Evolutionary conservation across 2,797 vertebrate species (phyloP), one percentile per base, ranked within the genome.

Genomic region (Poecilia picta): DNA sequence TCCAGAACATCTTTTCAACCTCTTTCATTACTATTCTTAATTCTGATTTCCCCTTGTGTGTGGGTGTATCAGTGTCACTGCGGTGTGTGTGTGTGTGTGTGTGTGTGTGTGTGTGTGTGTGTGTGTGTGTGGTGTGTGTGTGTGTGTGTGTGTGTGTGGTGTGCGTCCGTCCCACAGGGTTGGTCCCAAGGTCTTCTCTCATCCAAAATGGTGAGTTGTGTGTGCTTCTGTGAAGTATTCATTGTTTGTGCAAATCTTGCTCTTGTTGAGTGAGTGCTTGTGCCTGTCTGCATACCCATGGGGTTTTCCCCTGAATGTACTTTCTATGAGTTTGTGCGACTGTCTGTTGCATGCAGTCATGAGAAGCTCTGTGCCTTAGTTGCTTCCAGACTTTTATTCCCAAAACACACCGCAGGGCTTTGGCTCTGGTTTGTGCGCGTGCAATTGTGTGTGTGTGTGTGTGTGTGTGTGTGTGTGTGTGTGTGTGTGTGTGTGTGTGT

Each of bases 361-460:
- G 92, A 91, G 92, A 92, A 90, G 89, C 92, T 92, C 89, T 83
- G 86, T 76, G 92, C 85, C 89, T 91, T 79, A 89, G 88, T 82
- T 82, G 91, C 88, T 90, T 91, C 82, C 75, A 91, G 88, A 90
- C 88, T 91, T 86, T 83, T 91, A 91, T 93, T 92, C 91, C 89
- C 91, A 89, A 91, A 90, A 87, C 89, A 92, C 87, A 81, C 92
- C 57, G 78, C 72, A 62, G 89, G 90, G 87, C 85, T 91, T 86
- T 88, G 87, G 83, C 89, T 87, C 82, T 86, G 83, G 74, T 83
- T 76, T 81, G 76, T 83, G 55, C 59, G 18, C n/a, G 73, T 59
- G 74, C 51, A 76, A 25, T 59, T 59, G 73, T 71, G 74, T 55
- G 68, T 68, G 73, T 73, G 79, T 74, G 53, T 66, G 41, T 55